Percentiles rank a stretch among this genome's conserved stretches.
These are phyloP conservation scores for Trichechus manatus DNA, from an alignment of 2,113 vertebrate genomes.

Conservation along the genomic window DNA sequence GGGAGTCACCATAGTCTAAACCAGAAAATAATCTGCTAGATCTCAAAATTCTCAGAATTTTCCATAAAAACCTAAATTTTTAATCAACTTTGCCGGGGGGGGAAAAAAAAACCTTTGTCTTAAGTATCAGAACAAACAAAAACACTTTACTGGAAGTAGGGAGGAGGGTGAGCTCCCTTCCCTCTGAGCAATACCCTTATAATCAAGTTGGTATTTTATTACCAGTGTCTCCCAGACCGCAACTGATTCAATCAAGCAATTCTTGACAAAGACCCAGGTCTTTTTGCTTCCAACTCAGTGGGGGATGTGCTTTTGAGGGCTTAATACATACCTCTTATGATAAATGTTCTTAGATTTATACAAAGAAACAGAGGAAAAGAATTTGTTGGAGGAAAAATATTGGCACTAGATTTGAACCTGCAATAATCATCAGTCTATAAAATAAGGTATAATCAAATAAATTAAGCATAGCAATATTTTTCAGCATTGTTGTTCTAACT, in stretches of 20 bases:
- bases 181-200: constrained; percentile 1
- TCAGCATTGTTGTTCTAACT: constrained; percentile 8
- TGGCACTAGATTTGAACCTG: constrained; percentile 28
- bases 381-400: neutral
- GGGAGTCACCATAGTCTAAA: neutral
- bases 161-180: neutral
- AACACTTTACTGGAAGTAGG: neutral
- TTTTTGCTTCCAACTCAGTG: constrained; percentile 33
- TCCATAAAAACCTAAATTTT: constrained; percentile 35
- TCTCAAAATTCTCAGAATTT: constrained; percentile 37
- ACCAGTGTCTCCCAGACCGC: neutral
- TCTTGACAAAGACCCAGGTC: constrained; percentile 30
- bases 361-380: neutral
- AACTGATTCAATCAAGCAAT: constrained; percentile 24
- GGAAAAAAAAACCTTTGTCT: neutral
- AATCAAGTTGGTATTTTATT: constrained; percentile 61
- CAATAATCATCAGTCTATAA: neutral
- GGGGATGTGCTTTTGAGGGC: neutral
- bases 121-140: constrained; percentile 46
- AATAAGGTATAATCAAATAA: constrained; percentile 64
- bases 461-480: constrained; percentile 67
- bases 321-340: constrained; percentile 1
- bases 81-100: neutral
- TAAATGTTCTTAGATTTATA: constrained; percentile 37
- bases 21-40: constrained; percentile 13